Conservation (phyloP, 2,888 invertebrate genomes). For the Coleophora flavipennella region DNA sequence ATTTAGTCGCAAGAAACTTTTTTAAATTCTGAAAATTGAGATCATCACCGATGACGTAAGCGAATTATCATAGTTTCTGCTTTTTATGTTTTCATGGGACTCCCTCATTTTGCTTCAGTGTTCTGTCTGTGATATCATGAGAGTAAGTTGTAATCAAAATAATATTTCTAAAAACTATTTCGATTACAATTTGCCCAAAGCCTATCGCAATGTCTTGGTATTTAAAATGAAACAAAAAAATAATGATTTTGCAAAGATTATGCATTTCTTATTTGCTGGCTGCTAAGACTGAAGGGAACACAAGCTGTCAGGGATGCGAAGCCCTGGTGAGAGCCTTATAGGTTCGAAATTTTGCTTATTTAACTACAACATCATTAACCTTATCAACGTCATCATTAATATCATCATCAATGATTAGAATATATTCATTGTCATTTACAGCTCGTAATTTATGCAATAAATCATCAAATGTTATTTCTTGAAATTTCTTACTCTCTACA, state of each 20-base stretch:
- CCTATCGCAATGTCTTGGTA: constrained; percentile 26
- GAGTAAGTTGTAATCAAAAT: constrained; percentile 28
- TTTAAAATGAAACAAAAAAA: constrained; percentile 44
- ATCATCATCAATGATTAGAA: constrained; percentile 31
- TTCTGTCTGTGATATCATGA: constrained; percentile 18
- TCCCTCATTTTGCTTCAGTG: constrained; percentile 33
- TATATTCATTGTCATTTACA: constrained; percentile 29
- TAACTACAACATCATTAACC: constrained; percentile 34
- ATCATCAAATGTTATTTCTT: constrained; percentile 3
- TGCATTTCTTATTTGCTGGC: constrained; percentile 72
- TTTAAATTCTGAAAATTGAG: too few species aligned
- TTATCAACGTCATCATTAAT: background rate
- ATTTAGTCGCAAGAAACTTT: background rate
- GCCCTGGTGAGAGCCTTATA: constrained; percentile 74
- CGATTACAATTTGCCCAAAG: constrained; percentile 30
- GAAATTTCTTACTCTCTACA: background rate
- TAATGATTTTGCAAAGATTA: constrained; percentile 68
- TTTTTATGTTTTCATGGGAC: constrained; percentile 29
- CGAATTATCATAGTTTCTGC: constrained; percentile 14
- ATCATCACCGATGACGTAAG: too few species aligned
- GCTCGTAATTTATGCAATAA: constrained; percentile 13
- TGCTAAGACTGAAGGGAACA: constrained; percentile 70
- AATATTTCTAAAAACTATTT: background rate
- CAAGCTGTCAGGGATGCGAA: constrained; percentile 72
- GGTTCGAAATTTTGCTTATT: constrained; percentile 70